These are phyloP conservation scores for Eubasilissa regina DNA, from an alignment of 1,140 invertebrate species.

Conservation along the genomic window DNA sequence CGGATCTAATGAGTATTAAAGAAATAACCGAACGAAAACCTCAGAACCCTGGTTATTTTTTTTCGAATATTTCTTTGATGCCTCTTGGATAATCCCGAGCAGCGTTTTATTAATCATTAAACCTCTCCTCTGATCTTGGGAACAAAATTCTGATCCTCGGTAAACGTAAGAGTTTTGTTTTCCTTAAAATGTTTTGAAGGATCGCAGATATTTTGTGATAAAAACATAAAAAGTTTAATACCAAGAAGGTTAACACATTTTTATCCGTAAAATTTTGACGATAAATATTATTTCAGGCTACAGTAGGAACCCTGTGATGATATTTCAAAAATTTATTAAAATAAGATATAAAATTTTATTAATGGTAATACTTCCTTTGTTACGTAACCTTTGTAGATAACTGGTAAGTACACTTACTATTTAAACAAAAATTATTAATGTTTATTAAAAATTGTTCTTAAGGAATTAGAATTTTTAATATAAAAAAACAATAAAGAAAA, in stretches of 20 bases:
- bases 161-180: constrained; percentile 15
- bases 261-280: constrained; percentile 16
- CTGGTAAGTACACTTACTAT: no score
- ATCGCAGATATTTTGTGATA: constrained; percentile 21
- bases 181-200: constrained; percentile 9
- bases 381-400: no score
- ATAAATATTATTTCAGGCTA: background rate
- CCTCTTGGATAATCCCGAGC: constrained; percentile 9
- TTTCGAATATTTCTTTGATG: constrained; percentile 15
- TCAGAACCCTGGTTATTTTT: constrained; percentile 17
- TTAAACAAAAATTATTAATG: no score
- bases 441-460: no score
- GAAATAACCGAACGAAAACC: background rate
- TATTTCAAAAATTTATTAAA: no score
- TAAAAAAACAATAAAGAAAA: no score
- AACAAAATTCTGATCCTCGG: constrained; percentile 15
- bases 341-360: no score
- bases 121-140: constrained; percentile 22
- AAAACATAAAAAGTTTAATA: constrained; percentile 33
- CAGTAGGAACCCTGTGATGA: no score
- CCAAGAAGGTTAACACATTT: background rate
- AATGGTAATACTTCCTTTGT: no score
- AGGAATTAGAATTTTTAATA: no score
- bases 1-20: constrained; percentile 17
- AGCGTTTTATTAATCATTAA: constrained; percentile 36